Conservation (phyloP, 1,140 invertebrate species). For the Melanaphis sacchari region DNA sequence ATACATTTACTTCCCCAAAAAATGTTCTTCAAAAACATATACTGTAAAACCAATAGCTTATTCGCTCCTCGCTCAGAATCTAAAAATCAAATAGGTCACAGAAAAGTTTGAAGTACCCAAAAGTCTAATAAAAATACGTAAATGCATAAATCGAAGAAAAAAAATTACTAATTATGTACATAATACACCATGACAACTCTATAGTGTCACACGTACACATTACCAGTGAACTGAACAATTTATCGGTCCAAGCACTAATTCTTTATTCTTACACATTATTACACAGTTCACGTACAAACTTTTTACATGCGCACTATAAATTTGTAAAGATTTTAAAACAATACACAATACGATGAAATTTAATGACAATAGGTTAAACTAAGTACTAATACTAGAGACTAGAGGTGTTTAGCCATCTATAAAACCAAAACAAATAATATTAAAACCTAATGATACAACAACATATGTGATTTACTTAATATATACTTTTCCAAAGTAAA, state of each 20-base stretch:
- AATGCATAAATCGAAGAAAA: not conserved
- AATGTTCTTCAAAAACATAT: not conserved
- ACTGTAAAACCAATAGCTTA: not conserved
- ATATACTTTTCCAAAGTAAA: not conserved
- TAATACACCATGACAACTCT: not conserved
- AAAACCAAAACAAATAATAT: conserved; percentile 19
- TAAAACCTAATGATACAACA: not conserved
- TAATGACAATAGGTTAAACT: not conserved
- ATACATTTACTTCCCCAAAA: not conserved
- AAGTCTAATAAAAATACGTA: not conserved
- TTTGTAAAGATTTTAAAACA: not conserved
- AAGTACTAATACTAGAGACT: not conserved
- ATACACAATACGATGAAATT: not conserved
- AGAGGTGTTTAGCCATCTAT: not conserved
- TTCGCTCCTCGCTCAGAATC: not conserved
- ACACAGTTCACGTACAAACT: not conserved
- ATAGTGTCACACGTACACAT: not conserved
- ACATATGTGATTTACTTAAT: conserved; percentile 1
- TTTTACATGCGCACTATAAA: not conserved
- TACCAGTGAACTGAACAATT: not conserved
- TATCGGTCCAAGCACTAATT: not conserved
- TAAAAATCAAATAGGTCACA: not conserved
- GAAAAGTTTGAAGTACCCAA: not conserved
- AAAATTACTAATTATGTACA: not conserved
- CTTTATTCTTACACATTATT: not conserved